Base-by-base conservation (phyloP, 2,113 vertebrate species). In the Mirza zaza region DNA sequence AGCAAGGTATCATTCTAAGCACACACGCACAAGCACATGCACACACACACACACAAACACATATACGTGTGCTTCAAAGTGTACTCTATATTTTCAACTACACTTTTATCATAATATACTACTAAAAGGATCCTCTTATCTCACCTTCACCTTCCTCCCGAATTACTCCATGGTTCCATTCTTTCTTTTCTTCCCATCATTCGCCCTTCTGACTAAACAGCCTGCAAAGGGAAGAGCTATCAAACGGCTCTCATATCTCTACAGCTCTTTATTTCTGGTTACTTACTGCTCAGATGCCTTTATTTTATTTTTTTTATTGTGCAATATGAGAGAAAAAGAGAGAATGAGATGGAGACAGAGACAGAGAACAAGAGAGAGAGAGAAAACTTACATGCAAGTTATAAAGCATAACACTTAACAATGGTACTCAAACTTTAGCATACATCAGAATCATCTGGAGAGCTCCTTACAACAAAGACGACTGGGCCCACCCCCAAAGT, bases 51-150 rank as follows among this genome's bases (percentile, higher is more conserved):
- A 48, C 6, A 65, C 6, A 67, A 10, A 57, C 32, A 84, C 12
- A 50, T 18, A 59, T 27, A 57, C 4, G 50, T 68, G 76, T 32
- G n/a, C n/a, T 63, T 93, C 39, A 61, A 92, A 52, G 29, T 36
- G 25, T 63, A 92, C 23, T 75, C 79, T 88, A 0, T 32, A 87
- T 95, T 95, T 96, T 92, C 68, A 91, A n/a, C 27, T 73, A 87
- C 27, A 63, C 42, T 91, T 79, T 92, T 79, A 61, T 57, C 10
- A 45, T 81, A 95, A 73, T 39, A 39, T 94, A 59, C 20, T 34
- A 59, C 50, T 29, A 81, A 90, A 88, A 90, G 3, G 3, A 75
- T 76, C 9, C 18, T 90, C 45, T 93, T 48, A 90, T 68, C 63
- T 85, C 45, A 71, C 18, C 48, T 91, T 91, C 13, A 95, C 17